Evolutionary conservation across 2,797 vertebrate species (phyloP), one percentile per base, ranked within the genome.

Genomic region (Vireo griseus): DNA sequence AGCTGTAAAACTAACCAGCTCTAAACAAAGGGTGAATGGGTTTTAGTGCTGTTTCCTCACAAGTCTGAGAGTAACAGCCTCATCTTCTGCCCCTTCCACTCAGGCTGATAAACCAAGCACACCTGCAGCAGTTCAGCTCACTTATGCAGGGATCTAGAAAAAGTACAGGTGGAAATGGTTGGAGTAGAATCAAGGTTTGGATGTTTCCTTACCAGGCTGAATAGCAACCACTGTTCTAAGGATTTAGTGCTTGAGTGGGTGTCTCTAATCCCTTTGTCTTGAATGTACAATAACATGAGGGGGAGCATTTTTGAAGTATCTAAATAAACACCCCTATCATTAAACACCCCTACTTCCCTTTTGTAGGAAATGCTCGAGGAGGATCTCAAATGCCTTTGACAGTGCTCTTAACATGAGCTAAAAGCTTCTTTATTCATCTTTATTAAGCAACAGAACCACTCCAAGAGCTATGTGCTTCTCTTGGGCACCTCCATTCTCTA

Each of bases 211-310:
- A 16, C 5, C 6, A 44, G 7, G 40, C 31, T 48, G 2, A 82
- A 3, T 6, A 66, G 20, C 29, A 91, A 25, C 20, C 16, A 7
- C 35, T 78, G 9, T 3, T 51, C 4, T 16, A 68, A 58, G 31
- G 50, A 7, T 19, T 62, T 35, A 45, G 33, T 51, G 13, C 21
- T 31, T 54, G 40, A 55, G 19, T 29, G 42, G 10, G 58, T 52
- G 33, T 17, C 31, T 76, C 28, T 33, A 45, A 40, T 52, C 20
- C 26, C 67, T 45, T 15, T 50, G 26, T n/a, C 16, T 47, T 35
- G 15, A 24, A 8, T 33, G 26, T 24, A 1, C 7, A 31, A 3
- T 25, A 58, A 55, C 2, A 11, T 0, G 3, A 44, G n/a, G 24
- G n/a, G 13, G 40, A 48, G 25, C 3, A 3, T 2, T 20, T 88